Percentiles rank a stretch among this genome's conserved stretches.
Evolutionary conservation across 2,888 invertebrate genomes (phyloP).

Genomic region (Drosophila putrida): DNA sequence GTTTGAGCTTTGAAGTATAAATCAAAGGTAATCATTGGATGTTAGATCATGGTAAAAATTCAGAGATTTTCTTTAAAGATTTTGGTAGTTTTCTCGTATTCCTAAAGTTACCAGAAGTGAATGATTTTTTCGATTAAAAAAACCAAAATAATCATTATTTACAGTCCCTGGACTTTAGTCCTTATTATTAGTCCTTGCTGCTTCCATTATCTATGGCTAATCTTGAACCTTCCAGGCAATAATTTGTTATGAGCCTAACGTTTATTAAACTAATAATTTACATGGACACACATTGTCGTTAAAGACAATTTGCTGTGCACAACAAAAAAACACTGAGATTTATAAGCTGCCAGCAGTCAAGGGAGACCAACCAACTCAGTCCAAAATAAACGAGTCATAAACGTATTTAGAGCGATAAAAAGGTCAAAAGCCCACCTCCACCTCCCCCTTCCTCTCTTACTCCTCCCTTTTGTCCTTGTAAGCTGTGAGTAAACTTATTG

Average conservation of each 20-base stretch:
- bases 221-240: conserved; percentile 11
- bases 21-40: too few relatives aligned
- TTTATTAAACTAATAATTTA: conserved; percentile 83
- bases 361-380: conserved; percentile 10
- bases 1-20: too few relatives aligned
- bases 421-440: conserved; percentile 47
- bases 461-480: conserved; percentile 2
- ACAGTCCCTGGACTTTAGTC: too few relatives aligned
- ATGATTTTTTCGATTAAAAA: too few relatives aligned
- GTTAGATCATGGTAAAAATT: too few relatives aligned
- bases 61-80: too few relatives aligned
- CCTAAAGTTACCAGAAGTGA: too few relatives aligned
- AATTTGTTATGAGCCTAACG: conserved; percentile 48
- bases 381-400: conserved; percentile 59
- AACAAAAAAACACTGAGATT: conserved; percentile 58
- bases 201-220: not conserved
- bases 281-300: conserved; percentile 75
- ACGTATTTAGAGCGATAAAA: conserved; percentile 83
- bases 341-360: conserved; percentile 50
- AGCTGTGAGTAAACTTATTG: conserved; percentile 79
- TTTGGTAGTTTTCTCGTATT: too few relatives aligned
- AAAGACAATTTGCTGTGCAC: conserved; percentile 78
- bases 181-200: not conserved
- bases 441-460: not conserved
- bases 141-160: too few relatives aligned